A percentile compares a stretch with the other conserved stretches of the same genome.
Conservation (phyloP, 2,888 invertebrate species). For the Zele albiditarsus region DNA sequence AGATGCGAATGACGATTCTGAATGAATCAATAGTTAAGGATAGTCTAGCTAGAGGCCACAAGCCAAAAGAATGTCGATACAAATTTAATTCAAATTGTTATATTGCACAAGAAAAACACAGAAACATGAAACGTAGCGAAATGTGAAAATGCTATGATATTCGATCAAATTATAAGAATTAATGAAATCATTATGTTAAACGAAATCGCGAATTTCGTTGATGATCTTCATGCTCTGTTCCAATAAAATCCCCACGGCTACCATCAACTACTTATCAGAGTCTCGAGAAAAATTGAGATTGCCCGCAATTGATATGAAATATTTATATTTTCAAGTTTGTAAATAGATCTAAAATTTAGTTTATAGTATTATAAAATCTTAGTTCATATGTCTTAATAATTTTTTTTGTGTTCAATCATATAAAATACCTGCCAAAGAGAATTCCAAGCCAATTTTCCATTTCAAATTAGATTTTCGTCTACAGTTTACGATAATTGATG, state of each 20-base stretch:
- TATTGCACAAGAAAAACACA: not conserved
- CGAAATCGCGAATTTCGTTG: not conserved
- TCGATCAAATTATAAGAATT: constrained; percentile 16
- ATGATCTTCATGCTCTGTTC: not conserved
- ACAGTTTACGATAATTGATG: not conserved
- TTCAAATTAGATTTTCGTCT: not conserved
- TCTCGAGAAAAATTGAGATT: not conserved
- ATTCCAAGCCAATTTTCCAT: not conserved
- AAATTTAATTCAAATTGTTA: not conserved
- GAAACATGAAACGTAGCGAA: not conserved
- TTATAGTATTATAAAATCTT: constrained; percentile 14
- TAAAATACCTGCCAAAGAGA: constrained; percentile 25
- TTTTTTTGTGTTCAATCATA: constrained; percentile 12
- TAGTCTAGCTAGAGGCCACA: not conserved
- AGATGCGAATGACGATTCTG: not conserved
- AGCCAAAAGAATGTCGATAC: not conserved
- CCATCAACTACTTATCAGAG: not conserved
- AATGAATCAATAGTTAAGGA: not conserved
- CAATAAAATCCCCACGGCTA: not conserved
- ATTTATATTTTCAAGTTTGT: constrained; percentile 26
- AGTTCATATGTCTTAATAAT: not conserved
- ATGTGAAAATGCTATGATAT: not conserved
- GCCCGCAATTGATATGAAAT: constrained; percentile 28
- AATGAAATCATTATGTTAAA: constrained; percentile 1
- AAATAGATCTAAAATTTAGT: constrained; percentile 9